Evolutionary conservation across 2,888 invertebrate species (phyloP), one percentile per base, ranked within the genome.

Genomic region (Folsomia candida): DNA sequence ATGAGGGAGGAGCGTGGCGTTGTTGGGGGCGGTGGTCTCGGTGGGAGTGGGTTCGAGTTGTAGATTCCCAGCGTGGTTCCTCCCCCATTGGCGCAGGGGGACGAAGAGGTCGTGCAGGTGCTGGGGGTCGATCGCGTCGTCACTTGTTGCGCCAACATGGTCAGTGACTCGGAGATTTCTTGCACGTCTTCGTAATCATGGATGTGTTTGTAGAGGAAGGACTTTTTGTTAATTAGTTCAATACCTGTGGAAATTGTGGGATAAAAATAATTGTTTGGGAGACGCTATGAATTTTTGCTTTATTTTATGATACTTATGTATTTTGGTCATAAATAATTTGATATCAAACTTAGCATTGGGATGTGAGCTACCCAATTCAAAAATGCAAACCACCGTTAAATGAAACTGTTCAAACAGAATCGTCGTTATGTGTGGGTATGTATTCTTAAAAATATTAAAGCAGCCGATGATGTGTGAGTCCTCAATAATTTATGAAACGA

Each of bases 161-260:
- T 72, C 26, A 76, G 68, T 11, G 74, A 68, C 18, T 71, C 72
- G 51, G 74, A 70, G 26, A 76, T 74, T 69, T 74, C 76, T 1
- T 59, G 70, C 0, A 76, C 74, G 61, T 76, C 76, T 11, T 76
- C 74, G 61, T 69, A 74, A 59, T 74, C 74, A 60, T 72, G 74
- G n/a, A 76, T 74, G 60, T 74, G 74, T 54, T 74, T 70, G 67
- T 70, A 76, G 28, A 76, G 59, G 69, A 63, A 63, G 1, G 74
- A 74, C 26, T 71, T 72, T 22, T 71, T 76, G 51, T 76, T 72
- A 58, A 76, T 64, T 54, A 74, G 73, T 63, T 76, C 68, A 22
- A 74, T 72, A 71, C 74, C 76, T 76, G 64, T 9, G 27, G 37
- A 14, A 14, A 37, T 37, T 37, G 14, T 37, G 37, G 14, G 27